phyloP scores from a whole-genome alignment of 2,797 vertebrate genomes.

The Pteronotus mesoamericanus region DNA sequence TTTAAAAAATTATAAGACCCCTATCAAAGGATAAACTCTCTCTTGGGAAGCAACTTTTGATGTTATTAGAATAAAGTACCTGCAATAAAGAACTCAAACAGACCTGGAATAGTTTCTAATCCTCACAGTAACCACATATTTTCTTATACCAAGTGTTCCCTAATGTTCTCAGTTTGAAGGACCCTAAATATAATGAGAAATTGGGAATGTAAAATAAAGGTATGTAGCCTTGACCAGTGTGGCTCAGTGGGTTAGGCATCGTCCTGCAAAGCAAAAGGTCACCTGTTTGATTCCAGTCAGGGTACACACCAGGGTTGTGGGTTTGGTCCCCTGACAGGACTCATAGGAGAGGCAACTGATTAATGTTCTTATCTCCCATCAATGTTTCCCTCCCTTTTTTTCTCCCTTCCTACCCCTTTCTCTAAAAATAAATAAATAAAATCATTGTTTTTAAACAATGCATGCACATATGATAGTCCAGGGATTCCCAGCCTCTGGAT shows the following conservation, averaged over 20 bases:
- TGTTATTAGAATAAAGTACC: slow-evolving; percentile 46
- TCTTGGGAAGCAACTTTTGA: slow-evolving; percentile 2
- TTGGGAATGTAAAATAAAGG: not conserved
- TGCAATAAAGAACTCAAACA: slow-evolving; percentile 45
- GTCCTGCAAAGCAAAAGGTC: too few relatives aligned
- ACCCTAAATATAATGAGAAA: slow-evolving; percentile 40
- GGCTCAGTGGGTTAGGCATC: too few relatives aligned
- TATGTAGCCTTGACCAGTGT: not conserved
- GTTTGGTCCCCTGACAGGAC: not conserved
- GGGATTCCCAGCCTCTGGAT: not conserved
- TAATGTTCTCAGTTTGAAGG: slow-evolving; percentile 12
- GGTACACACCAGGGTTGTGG: too few relatives aligned
- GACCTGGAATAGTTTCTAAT: slow-evolving; percentile 36
- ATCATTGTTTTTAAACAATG: not conserved
- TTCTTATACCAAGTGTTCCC: slow-evolving; percentile 11
- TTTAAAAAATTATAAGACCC: slow-evolving; percentile 17
- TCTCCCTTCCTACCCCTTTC: not conserved
- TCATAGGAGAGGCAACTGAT: not conserved
- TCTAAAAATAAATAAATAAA: not conserved
- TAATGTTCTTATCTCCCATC: not conserved
- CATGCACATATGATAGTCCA: not conserved
- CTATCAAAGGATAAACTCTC: not conserved
- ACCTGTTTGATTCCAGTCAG: too few relatives aligned
- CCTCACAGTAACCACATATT: slow-evolving; percentile 27
- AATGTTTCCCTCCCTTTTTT: not conserved